Percentiles rank a stretch among this genome's conserved stretches.
Conservation (phyloP, 2,888 invertebrate genomes). For the Drosophila crucigera region DNA sequence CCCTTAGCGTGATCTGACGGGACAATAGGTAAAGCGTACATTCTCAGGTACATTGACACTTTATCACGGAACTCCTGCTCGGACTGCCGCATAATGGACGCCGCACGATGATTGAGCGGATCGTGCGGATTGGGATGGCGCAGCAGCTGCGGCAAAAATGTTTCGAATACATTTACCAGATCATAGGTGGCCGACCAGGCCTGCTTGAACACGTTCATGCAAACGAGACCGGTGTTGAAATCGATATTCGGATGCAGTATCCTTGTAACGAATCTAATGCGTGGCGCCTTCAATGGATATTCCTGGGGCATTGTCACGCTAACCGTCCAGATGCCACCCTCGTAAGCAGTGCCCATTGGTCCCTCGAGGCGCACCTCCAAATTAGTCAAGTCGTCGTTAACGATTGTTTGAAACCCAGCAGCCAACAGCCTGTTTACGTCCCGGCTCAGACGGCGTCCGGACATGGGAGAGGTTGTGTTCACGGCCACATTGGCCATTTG, state of each 20-base stretch:
- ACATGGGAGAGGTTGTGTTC: constrained; percentile 69
- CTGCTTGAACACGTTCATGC: constrained; percentile 72
- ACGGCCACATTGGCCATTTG: constrained; percentile 67
- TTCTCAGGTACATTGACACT: constrained; percentile 52
- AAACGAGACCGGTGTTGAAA: constrained; percentile 63
- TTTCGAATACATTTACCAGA: constrained; percentile 70
- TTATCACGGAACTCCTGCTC: constrained; percentile 57
- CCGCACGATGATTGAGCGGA: constrained; percentile 64
- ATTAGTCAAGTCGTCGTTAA: constrained; percentile 59
- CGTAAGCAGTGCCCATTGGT: constrained; percentile 68
- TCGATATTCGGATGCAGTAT: constrained; percentile 71
- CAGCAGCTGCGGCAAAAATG: constrained; percentile 66
- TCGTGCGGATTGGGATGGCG: constrained; percentile 67
- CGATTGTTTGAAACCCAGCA: constrained; percentile 56
- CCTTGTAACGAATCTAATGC: constrained; percentile 62
- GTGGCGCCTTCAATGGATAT: constrained; percentile 67
- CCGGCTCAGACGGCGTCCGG: constrained; percentile 64
- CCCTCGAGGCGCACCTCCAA: constrained; percentile 63
- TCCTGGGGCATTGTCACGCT: constrained; percentile 60
- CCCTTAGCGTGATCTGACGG: constrained; percentile 5
- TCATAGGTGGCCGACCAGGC: constrained; percentile 71
- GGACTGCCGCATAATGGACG: constrained; percentile 59
- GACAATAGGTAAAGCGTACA: constrained; percentile 63
- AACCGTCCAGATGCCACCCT: constrained; percentile 68
- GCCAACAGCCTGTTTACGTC: constrained; percentile 63